Base-by-base conservation (phyloP, 2,888 invertebrate genomes). In the Leucoptera coffeella region DNA sequence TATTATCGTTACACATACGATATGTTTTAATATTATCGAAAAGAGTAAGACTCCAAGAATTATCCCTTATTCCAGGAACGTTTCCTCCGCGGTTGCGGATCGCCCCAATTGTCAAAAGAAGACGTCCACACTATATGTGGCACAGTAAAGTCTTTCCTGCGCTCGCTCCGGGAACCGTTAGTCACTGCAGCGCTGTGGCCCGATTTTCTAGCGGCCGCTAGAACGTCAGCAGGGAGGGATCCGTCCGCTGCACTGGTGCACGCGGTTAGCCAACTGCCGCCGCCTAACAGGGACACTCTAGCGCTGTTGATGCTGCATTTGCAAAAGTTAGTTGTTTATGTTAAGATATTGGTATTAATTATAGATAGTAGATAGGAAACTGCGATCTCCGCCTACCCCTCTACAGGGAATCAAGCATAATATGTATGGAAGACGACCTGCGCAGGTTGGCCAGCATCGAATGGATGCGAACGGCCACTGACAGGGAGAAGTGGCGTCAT, bases 51-150 rank as follows among this genome's bases (percentile, higher is more conserved):
- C n/a, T n/a, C n/a, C n/a, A n/a, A n/a, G n/a, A n/a, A n/a, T n/a
- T n/a, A n/a, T n/a, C n/a, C n/a, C n/a, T n/a, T n/a, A n/a, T n/a
- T n/a, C 9, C 39, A 79, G 74, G 87, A 93, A 41, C 86, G 85
- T 35, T 92, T 96, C 50, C 67, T 94, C 5, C 82, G 82, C 36
- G 88, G 90, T 11, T 87, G 85, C 53, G 85, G 88, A 1, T 78
- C 85, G 0, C 95, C 96, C 0, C 84, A 82, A 41, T 71, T 97
- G 19, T 52, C 65, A 0, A 65, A 73, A 23, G 69, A 80, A 10
- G 90, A 99, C 50, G 74, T 95, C 14, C 84, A 95, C 56, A 87
- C 87, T 1, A 73, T 99, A 15, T 94, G 95, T 55, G 91, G 95
- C 23, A 89, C 90, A 32, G 74, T 99, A 23, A 99, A 97, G 67